phyloP scores from a whole-genome alignment of 2,888 invertebrate species.

The Thera britannica region DNA sequence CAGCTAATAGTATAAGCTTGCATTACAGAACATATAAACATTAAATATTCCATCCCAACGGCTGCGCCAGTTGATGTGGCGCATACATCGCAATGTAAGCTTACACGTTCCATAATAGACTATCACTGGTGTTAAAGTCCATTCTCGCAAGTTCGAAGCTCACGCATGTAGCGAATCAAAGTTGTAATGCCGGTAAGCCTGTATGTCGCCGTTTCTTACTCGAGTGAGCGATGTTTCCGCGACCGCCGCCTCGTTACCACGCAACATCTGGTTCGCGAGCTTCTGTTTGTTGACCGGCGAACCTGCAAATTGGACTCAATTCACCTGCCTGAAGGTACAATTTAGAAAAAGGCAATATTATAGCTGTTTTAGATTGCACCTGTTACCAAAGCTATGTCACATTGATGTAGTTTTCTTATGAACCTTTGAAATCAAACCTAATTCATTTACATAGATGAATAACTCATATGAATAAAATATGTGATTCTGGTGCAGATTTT shows the following conservation, averaged over 20 bases:
- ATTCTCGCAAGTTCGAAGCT: conserved; percentile 47
- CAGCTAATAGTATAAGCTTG: conserved; percentile 23
- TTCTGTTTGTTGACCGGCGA: conserved; percentile 93
- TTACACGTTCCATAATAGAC: conserved; percentile 14
- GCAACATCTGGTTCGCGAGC: conserved; percentile 90
- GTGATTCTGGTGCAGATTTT: neutral
- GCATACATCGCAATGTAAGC: conserved; percentile 14
- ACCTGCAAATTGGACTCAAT: conserved; percentile 82
- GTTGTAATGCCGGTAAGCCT: conserved; percentile 65
- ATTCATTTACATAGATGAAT: no score
- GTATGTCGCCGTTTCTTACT: conserved; percentile 85
- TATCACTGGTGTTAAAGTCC: conserved; percentile 25
- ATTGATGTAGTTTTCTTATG: no score
- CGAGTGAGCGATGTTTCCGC: conserved; percentile 92
- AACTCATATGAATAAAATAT: no score
- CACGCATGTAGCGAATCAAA: conserved; percentile 69
- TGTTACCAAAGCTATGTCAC: conserved; percentile 7
- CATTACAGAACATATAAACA: neutral
- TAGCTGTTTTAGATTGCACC: conserved; percentile 6
- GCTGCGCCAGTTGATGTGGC: conserved; percentile 12
- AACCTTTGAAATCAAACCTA: no score
- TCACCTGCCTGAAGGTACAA: conserved; percentile 66
- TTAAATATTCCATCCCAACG: conserved; percentile 8
- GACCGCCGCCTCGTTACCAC: conserved; percentile 87
- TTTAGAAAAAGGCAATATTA: conserved; percentile 18